A percentile compares a stretch with the other conserved stretches of the same genome.
These are phyloP conservation scores for Toxotes lorentzi DNA, from an alignment of 2,797 vertebrate species.

Conservation along the genomic window DNA sequence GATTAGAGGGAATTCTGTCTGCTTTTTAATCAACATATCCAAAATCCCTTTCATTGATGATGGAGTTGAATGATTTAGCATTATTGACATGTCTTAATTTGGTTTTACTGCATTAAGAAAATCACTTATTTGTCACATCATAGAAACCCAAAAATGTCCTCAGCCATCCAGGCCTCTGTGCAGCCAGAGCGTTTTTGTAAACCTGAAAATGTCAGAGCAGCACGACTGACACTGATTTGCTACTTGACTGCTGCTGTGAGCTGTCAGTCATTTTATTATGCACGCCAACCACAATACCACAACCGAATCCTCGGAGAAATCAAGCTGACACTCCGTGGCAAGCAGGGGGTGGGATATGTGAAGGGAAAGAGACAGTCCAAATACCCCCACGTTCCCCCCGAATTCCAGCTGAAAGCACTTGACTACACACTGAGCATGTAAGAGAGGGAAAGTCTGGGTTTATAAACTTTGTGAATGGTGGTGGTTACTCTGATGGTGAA, in stretches of 20 bases:
- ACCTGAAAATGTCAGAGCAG: conserved; percentile 23
- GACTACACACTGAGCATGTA: conserved; percentile 21
- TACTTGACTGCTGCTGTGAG: conserved; percentile 24
- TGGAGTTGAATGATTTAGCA: not conserved
- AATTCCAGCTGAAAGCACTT: conserved; percentile 54
- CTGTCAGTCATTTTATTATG: conserved; percentile 51
- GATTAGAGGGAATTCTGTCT: not conserved
- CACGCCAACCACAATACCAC: conserved; percentile 21
- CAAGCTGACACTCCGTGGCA: conserved; percentile 10
- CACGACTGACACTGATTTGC: conserved; percentile 19
- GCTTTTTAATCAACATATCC: not conserved
- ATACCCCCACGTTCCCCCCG: not conserved
- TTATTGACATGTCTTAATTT: not conserved
- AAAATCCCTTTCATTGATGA: not conserved
- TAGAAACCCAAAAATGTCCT: not conserved
- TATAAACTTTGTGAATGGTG: conserved; percentile 20
- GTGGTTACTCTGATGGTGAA: conserved; percentile 34
- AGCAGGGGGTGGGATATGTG: not conserved
- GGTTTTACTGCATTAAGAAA: not conserved
- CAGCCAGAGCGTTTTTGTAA: conserved; percentile 12
- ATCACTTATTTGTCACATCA: not conserved
- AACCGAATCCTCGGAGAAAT: conserved; percentile 22
- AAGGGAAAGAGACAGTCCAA: not conserved
- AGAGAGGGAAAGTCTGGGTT: not conserved
- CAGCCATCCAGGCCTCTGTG: not conserved